A percentile compares a stretch with the other conserved stretches of the same genome.
phyloP scores from a whole-genome alignment of 2,888 invertebrate species.

The Epirrhoe tristata region DNA sequence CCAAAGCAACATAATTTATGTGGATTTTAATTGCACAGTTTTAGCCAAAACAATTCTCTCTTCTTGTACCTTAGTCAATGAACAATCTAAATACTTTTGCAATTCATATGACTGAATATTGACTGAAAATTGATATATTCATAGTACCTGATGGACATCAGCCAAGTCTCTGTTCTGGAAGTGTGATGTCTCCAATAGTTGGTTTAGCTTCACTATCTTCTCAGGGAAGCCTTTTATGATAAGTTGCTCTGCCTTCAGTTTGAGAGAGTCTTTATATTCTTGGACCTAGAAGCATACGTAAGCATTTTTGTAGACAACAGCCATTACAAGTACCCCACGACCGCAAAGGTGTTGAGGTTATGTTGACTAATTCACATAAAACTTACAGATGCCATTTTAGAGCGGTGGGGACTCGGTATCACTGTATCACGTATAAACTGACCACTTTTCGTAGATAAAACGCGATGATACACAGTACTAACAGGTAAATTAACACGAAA shows the following conservation, averaged over 20 bases:
- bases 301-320: conserved; percentile 46
- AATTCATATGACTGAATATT: neutral
- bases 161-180: conserved; percentile 92
- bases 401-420: conserved; percentile 35
- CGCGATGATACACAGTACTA: conserved; percentile 33
- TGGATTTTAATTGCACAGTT: neutral
- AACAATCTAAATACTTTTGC: neutral
- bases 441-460: conserved; percentile 31
- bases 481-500: conserved; percentile 45
- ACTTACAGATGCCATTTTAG: conserved; percentile 56
- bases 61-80: neutral
- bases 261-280: conserved; percentile 95
- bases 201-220: conserved; percentile 96
- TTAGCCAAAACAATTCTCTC: neutral
- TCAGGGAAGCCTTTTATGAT: conserved; percentile 96
- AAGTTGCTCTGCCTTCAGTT: conserved; percentile 94
- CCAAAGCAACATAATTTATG: conserved; percentile 9
- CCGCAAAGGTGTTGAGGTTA: conserved; percentile 62
- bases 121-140: too few species aligned
- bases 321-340: conserved; percentile 54
- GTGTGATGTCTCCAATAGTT: conserved; percentile 92
- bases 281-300: conserved; percentile 88
- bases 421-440: conserved; percentile 34
- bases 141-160: conserved; percentile 90
- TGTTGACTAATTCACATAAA: conserved; percentile 50